Conservation (phyloP, 1,140 invertebrate genomes). For the Lepidurus arcticus region DNA sequence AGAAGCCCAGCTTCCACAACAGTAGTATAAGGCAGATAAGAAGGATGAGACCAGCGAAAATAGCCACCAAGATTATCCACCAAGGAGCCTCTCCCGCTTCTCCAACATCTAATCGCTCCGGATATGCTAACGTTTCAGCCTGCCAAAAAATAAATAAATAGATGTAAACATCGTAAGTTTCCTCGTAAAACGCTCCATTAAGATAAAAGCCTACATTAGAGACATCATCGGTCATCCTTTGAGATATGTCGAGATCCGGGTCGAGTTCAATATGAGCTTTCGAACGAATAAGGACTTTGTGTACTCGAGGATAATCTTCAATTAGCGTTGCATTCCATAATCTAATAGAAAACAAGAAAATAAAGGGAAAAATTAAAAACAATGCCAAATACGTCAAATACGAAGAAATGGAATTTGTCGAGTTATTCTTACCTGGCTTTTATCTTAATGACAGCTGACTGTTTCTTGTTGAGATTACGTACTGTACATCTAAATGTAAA, state of each 20-base stretch:
- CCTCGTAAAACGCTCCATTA: not conserved
- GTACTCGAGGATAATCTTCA: conserved; percentile 77
- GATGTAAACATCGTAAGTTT: conserved; percentile 12
- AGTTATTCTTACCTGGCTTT: conserved; percentile 54
- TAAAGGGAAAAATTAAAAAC: not conserved
- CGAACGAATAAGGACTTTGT: conserved; percentile 72
- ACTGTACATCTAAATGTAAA: conserved; percentile 76
- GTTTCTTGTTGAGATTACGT: conserved; percentile 63
- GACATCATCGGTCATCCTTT: conserved; percentile 58
- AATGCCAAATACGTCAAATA: not conserved
- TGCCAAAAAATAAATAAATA: conserved; percentile 42
- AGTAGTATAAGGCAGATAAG: conserved; percentile 68
- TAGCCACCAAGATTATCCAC: conserved; percentile 76
- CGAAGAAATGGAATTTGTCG: not conserved
- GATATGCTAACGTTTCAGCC: conserved; percentile 74
- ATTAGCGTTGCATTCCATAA: conserved; percentile 87
- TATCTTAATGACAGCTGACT: conserved; percentile 69
- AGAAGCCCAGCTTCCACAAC: conserved; percentile 82
- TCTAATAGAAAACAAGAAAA: conserved; percentile 43
- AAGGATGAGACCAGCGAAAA: conserved; percentile 69
- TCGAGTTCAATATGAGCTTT: conserved; percentile 66
- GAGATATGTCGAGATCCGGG: conserved; percentile 61
- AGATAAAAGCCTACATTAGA: conserved; percentile 34
- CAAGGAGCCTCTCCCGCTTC: conserved; percentile 62
- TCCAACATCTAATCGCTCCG: conserved; percentile 62